These are phyloP conservation scores for Marronus borbonicus DNA, from an alignment of 2,888 invertebrate species.

Conservation along the genomic window DNA sequence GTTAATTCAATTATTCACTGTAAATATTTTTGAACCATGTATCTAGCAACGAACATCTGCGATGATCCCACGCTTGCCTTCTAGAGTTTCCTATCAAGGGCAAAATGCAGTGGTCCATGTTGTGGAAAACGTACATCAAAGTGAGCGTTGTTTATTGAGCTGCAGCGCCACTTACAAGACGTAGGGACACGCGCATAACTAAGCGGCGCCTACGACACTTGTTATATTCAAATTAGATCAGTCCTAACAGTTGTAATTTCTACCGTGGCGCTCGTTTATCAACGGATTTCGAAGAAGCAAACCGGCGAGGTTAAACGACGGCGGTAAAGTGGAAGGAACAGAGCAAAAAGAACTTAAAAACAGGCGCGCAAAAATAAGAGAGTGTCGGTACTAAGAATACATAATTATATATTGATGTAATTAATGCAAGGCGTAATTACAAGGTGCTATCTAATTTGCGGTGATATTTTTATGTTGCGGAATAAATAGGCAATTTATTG, in stretches of 20 bases:
- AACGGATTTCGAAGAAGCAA: constrained; percentile 37
- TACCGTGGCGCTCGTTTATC: constrained; percentile 58
- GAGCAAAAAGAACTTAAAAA: constrained; percentile 31
- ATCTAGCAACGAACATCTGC: constrained; percentile 14
- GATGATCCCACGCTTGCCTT: constrained; percentile 33
- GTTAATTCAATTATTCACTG: constrained; percentile 39
- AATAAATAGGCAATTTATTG: constrained; percentile 42
- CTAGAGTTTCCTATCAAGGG: constrained; percentile 29
- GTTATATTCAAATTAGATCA: constrained; percentile 66
- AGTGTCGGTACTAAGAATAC: constrained; percentile 29
- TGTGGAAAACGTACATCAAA: constrained; percentile 63
- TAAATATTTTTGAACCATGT: constrained; percentile 34
- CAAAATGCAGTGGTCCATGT: constrained; percentile 50
- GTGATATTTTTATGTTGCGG: constrained; percentile 43
- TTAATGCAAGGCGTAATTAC: constrained; percentile 50
- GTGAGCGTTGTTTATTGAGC: constrained; percentile 65
- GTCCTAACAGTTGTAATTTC: constrained; percentile 64
- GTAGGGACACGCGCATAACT: constrained; percentile 65
- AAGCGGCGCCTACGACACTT: constrained; percentile 66
- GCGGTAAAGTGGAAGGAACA: constrained; percentile 17
- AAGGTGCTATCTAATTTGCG: constrained; percentile 48
- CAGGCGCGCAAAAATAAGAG: constrained; percentile 23
- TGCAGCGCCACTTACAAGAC: constrained; percentile 65
- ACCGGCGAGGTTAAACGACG: neutral
- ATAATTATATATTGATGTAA: constrained; percentile 49